phyloP scores from a whole-genome alignment of 2,888 invertebrate genomes.

The Nycteola revayana region DNA sequence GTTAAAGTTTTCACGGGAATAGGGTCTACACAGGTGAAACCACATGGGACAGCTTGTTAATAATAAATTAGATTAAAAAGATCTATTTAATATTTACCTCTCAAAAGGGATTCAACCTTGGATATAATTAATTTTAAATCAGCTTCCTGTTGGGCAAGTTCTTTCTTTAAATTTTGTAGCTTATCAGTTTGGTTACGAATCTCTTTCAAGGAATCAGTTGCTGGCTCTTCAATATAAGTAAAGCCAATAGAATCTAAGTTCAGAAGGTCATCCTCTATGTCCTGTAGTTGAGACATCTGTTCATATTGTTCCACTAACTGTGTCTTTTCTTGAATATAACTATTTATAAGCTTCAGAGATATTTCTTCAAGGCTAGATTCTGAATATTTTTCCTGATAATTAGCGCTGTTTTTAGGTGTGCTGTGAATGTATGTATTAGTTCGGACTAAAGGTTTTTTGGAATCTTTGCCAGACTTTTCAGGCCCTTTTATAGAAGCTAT shows the following conservation, averaged over 20 bases:
- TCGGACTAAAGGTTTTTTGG: conserved; percentile 58
- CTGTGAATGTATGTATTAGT: conserved; percentile 86
- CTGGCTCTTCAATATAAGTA: conserved; percentile 82
- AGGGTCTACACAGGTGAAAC: no score
- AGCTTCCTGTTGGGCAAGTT: conserved; percentile 83
- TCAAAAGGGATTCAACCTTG: conserved; percentile 57
- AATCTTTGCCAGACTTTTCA: conserved; percentile 49
- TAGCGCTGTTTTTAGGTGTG: conserved; percentile 82
- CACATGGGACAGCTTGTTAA: no score
- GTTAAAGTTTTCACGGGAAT: no score
- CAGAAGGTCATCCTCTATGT: conserved; percentile 69
- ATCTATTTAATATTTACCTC: conserved; percentile 42
- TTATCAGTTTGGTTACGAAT: conserved; percentile 85
- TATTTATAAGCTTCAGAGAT: conserved; percentile 86
- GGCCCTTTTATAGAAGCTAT: conserved; percentile 78
- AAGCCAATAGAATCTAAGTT: conserved; percentile 85
- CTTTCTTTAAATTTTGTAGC: conserved; percentile 83
- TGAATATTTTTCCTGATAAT: conserved; percentile 77
- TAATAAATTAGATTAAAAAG: no score
- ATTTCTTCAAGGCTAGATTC: conserved; percentile 89
- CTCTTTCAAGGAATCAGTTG: conserved; percentile 84
- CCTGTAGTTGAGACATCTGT: conserved; percentile 85
- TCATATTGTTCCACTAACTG: conserved; percentile 86
- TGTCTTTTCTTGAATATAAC: conserved; percentile 85
- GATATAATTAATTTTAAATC: conserved; percentile 78